phyloP scores from a whole-genome alignment of 2,113 vertebrate genomes.

The Baryphthengus martii region DNA sequence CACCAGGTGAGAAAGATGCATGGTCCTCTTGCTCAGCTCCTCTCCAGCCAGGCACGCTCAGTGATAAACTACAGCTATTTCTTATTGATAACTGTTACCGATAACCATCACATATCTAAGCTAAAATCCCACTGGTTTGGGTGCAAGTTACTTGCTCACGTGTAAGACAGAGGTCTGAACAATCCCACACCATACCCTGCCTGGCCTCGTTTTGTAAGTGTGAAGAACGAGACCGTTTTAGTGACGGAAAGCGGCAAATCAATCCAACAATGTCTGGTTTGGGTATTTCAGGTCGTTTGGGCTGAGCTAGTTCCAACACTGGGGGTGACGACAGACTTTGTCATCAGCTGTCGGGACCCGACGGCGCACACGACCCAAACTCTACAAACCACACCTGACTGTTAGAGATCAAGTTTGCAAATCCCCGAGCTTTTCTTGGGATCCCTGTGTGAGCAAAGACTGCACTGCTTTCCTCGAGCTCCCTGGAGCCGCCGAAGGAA shows the following conservation, averaged over 20 bases:
- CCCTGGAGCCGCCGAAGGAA: not conserved
- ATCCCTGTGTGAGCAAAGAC: not conserved
- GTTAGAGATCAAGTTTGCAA: not conserved
- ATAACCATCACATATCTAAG: not conserved
- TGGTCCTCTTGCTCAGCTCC: not conserved
- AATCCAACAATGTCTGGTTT: rapidly evolving
- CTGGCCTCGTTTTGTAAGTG: not conserved
- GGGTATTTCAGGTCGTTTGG: not conserved
- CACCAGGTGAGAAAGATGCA: not conserved
- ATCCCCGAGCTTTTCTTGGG: not conserved
- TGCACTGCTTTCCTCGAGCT: rapidly evolving
- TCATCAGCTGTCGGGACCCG: not conserved
- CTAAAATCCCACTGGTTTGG: not conserved
- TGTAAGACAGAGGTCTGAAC: not conserved
- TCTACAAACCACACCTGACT: not conserved
- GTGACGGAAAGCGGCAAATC: not conserved
- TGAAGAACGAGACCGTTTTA: rapidly evolving
- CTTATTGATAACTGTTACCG: rapidly evolving
- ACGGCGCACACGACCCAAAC: not conserved
- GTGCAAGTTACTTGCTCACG: rapidly evolving
- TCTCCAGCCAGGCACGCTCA: not conserved
- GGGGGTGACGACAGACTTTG: not conserved
- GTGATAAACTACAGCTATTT: rapidly evolving
- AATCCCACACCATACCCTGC: not conserved
- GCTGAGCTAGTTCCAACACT: not conserved